Base-by-base conservation (phyloP, 2,888 invertebrate species). In the Idaea dimidiata region DNA sequence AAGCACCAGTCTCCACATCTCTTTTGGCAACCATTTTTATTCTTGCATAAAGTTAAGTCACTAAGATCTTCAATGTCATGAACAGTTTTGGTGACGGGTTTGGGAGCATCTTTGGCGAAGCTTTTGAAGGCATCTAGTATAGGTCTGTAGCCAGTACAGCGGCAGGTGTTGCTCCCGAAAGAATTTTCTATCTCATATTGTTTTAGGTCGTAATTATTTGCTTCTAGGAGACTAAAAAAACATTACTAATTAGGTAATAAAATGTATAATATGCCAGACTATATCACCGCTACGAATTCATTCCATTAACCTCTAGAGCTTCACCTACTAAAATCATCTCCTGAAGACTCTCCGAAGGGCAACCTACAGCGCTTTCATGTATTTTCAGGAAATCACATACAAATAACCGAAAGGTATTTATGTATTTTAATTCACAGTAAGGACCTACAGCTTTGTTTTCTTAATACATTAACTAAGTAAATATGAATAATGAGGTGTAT, bases 81-180 rank as follows among this genome's bases (percentile, higher is more conserved):
- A 43, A 94, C 85, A 58, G 83, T 82, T 17, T 87, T 84, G 0
- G 91, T 81, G 6, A 70, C 24, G 1, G 79, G 73, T n/a, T 76
- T 71, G 0, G 93, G 89, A 6, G 94, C 93, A 74, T 95, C 95
- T 24, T 78, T 87, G 0, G 95, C 95, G 66, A 96, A 95, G 16
- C 94, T 94, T 76, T 96, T 96, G 83, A 97, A 96, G 0, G 96
- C 94, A 73, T 96, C 96, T 57, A 97, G 80, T 62, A 97, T 97
- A 0, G 96, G 94, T 8, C 96, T 91, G 73, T 96, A 96, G 0
- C 96, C 96, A 0, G 97, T 97, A 76, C 97, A 97, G 57, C 97
- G 93, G 70, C 97, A 97, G n/a, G 96, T 94, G 70, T 96, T 96
- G 64, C 96, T 95, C 16, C 95, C 96, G 68, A 96, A 95, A 0